Evolutionary conservation across 2,888 invertebrate species (phyloP).

Genomic region (Orthonevra nobilis): DNA sequence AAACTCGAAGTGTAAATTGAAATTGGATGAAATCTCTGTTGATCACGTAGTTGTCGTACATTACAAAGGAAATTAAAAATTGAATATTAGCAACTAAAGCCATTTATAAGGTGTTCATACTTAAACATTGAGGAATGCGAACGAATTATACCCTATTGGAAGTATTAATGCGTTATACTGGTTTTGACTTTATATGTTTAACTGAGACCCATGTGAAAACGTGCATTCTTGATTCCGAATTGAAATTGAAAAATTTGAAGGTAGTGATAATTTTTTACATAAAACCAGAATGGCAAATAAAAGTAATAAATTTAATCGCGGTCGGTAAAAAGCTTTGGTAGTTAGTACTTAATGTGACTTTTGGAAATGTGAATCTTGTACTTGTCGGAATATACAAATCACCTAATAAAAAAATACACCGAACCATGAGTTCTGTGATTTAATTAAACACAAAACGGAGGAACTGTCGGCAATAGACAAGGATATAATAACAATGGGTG

Average conservation of each 20-base stretch:
- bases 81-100: background rate
- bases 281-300: background rate
- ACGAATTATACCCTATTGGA: background rate
- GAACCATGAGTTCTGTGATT: background rate
- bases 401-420: background rate
- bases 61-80: background rate
- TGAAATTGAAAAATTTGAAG: background rate
- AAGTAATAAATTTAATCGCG: background rate
- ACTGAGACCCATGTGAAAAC: background rate
- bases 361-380: too few species aligned
- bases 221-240: background rate
- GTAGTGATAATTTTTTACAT: background rate
- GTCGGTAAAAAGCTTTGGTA: background rate
- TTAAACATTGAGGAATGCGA: background rate
- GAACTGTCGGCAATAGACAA: background rate
- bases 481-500: slow-evolving; percentile 7
- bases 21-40: slow-evolving; percentile 6
- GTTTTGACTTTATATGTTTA: background rate
- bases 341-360: background rate
- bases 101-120: background rate
- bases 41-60: slow-evolving; percentile 12
- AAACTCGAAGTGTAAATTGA: slow-evolving; percentile 18
- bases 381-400: background rate
- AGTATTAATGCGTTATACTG: background rate
- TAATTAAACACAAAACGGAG: background rate